Evolutionary conservation across 2,113 vertebrate species (phyloP).

Genomic region (Microcebus jonahi): DNA sequence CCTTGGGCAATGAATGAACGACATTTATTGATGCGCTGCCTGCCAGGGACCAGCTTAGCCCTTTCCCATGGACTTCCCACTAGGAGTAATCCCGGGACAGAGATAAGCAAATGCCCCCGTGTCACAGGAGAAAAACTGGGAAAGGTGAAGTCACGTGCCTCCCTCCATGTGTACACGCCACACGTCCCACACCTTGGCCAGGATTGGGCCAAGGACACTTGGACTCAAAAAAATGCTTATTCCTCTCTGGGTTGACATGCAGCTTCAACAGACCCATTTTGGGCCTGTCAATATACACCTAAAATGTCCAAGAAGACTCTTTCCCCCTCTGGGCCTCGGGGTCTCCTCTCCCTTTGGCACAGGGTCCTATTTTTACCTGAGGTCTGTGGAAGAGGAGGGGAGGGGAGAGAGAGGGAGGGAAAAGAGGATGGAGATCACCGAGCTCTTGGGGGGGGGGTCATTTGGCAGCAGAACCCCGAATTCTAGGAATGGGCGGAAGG

Average conservation of each 20-base stretch:
- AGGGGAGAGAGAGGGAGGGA: no score
- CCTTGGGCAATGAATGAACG: not conserved
- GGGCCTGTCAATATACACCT: not conserved
- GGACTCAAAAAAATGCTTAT: not conserved
- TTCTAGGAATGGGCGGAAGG: not conserved
- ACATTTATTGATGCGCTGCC: no score
- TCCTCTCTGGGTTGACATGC: not conserved
- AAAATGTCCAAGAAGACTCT: not conserved
- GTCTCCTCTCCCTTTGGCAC: not conserved
- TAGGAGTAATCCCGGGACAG: not conserved
- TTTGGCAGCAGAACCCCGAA: not conserved
- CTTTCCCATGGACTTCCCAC: not conserved
- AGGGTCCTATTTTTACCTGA: not conserved
- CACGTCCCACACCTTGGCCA: fast-evolving
- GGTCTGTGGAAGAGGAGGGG: not conserved
- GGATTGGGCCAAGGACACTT: not conserved
- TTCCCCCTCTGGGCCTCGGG: not conserved
- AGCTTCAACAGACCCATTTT: not conserved
- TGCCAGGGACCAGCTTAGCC: no score
- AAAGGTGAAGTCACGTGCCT: not conserved
- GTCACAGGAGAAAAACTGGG: not conserved
- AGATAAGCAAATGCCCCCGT: not conserved
- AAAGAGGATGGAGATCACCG: not conserved
- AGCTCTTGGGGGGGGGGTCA: not conserved
- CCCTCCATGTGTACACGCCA: fast-evolving